A percentile compares a stretch with the other conserved stretches of the same genome.
phyloP scores from a whole-genome alignment of 2,888 invertebrate species.

The Drosophila mettleri region DNA sequence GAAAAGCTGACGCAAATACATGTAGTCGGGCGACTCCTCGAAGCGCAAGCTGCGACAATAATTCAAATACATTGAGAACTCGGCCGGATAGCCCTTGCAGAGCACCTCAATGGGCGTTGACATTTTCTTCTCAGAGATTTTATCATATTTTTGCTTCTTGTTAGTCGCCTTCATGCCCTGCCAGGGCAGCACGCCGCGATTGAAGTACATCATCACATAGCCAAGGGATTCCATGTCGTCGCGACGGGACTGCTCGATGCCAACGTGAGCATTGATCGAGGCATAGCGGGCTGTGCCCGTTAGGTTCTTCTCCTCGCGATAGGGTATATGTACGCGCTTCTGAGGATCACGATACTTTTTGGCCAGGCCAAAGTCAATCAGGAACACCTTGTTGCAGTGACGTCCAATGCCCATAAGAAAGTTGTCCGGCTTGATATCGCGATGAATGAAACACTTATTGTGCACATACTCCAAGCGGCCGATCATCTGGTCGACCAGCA shows the following conservation, averaged over 20 bases:
- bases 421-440: constrained; percentile 99
- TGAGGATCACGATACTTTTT: constrained; percentile 99
- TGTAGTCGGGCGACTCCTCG: constrained; percentile 99
- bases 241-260: constrained; percentile 98
- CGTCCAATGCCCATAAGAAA: constrained; percentile 99
- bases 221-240: constrained; percentile 99
- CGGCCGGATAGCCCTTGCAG: constrained; percentile 99
- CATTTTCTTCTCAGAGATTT: constrained; percentile 99
- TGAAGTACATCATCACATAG: constrained; percentile 99
- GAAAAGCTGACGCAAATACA: constrained; percentile 97
- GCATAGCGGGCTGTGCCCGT: constrained; percentile 99
- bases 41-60: constrained; percentile 99
- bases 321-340: constrained; percentile 96
- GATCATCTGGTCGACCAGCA: constrained; percentile 97
- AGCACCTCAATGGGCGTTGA: constrained; percentile 98
- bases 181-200: constrained; percentile 97
- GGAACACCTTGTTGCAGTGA: constrained; percentile 98
- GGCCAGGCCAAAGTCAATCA: constrained; percentile 99
- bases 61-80: constrained; percentile 99
- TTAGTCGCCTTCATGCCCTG: constrained; percentile 99
- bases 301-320: constrained; percentile 98
- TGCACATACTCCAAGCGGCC: constrained; percentile 99
- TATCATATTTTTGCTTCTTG: constrained; percentile 99
- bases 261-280: constrained; percentile 99
- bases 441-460: constrained; percentile 99